phyloP scores from a whole-genome alignment of 2,888 invertebrate species.

The Baronia brevicornis region DNA sequence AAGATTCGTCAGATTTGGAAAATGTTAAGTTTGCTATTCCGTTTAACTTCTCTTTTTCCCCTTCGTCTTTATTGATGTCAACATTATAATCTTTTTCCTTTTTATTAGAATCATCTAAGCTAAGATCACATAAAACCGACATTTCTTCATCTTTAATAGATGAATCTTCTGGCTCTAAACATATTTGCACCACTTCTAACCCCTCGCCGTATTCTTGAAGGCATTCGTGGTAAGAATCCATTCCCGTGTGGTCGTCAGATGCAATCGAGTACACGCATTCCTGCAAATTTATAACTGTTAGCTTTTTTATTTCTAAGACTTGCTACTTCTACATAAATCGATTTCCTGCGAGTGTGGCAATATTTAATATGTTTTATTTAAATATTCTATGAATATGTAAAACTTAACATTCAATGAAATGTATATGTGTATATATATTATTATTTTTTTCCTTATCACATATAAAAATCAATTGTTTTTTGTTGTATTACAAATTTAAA shows the following conservation, averaged over 20 bases:
- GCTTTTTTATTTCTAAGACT: too few relatives aligned
- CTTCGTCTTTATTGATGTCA: constrained; percentile 28
- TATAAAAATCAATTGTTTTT: too few relatives aligned
- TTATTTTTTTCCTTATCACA: too few relatives aligned
- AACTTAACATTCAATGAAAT: too few relatives aligned
- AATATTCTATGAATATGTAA: too few relatives aligned
- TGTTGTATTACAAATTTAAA: too few relatives aligned
- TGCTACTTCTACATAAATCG: too few relatives aligned
- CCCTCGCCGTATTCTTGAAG: constrained; percentile 79
- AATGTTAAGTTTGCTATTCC: constrained; percentile 45
- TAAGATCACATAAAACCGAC: constrained; percentile 60
- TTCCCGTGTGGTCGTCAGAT: constrained; percentile 78
- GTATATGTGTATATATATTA: too few relatives aligned
- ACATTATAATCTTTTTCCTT: constrained; percentile 30
- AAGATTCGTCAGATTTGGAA: constrained; percentile 61
- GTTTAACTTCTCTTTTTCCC: constrained; percentile 36
- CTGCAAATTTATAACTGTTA: constrained; percentile 39
- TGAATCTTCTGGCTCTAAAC: constrained; percentile 75
- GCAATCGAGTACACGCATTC: constrained; percentile 73
- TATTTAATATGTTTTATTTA: too few relatives aligned
- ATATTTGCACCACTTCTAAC: constrained; percentile 77
- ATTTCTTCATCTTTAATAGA: constrained; percentile 71
- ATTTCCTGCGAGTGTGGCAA: too few relatives aligned
- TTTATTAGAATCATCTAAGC: constrained; percentile 53
- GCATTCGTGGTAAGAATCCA: constrained; percentile 80